Conservation (phyloP, 1,140 invertebrate genomes). For the Globodera rostochiensis region DNA sequence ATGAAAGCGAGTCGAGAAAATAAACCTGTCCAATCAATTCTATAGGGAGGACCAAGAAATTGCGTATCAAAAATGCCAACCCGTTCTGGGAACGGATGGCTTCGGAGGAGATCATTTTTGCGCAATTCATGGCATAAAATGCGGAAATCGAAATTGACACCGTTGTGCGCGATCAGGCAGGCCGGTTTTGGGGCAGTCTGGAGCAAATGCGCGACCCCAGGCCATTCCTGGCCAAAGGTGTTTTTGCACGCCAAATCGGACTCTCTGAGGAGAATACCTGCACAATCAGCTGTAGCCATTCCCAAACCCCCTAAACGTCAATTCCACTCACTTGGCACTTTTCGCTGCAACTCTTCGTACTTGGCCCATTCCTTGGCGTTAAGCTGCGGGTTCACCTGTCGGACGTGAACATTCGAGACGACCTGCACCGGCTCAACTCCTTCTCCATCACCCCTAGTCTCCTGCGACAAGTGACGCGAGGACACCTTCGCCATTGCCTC, state of each 20-base stretch:
- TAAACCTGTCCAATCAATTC: conserved; percentile 31
- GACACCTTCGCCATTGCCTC: conserved; percentile 16
- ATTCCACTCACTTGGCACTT: conserved; percentile 15
- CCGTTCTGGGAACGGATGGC: conserved; percentile 29
- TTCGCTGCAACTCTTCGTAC: conserved; percentile 34
- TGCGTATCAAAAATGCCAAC: conserved; percentile 8
- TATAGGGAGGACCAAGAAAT: neutral
- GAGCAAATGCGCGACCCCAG: conserved; percentile 46
- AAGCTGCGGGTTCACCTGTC: conserved; percentile 48
- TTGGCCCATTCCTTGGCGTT: conserved; percentile 40
- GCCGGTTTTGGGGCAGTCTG: conserved; percentile 41
- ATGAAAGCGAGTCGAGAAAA: conserved; percentile 44
- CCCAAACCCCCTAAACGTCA: conserved; percentile 13
- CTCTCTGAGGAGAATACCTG: conserved; percentile 5
- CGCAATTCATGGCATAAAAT: conserved; percentile 43
- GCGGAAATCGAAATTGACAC: conserved; percentile 49
- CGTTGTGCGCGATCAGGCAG: conserved; percentile 54
- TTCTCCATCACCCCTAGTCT: neutral
- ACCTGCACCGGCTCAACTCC: conserved; percentile 25
- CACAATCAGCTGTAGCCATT: conserved; percentile 18
- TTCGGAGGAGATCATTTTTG: conserved; percentile 29
- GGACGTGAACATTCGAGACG: conserved; percentile 33
- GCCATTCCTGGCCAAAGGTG: conserved; percentile 52
- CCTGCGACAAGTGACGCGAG: no score
- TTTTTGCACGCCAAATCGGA: conserved; percentile 40